Percentiles rank a stretch among this genome's conserved stretches.
phyloP scores from a whole-genome alignment of 2,797 vertebrate genomes.

The Chaetodon trifasciatus region DNA sequence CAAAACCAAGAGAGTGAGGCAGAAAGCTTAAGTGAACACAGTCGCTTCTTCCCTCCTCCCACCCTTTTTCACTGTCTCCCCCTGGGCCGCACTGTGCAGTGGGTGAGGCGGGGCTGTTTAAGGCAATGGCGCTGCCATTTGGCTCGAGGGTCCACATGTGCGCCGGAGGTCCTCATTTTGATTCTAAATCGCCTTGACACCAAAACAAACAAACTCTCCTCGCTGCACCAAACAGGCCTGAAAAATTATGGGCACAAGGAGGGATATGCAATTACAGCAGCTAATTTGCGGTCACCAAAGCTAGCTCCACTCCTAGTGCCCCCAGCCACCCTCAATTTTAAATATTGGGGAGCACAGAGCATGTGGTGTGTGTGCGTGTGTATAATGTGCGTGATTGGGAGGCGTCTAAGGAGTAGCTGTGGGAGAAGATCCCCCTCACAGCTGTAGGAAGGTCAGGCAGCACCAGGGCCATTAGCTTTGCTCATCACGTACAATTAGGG shows the following conservation, averaged over 20 bases:
- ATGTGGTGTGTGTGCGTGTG: slow-evolving; percentile 26
- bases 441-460: slow-evolving; percentile 82
- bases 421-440: slow-evolving; percentile 74
- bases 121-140: slow-evolving; percentile 76
- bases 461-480: slow-evolving; percentile 82
- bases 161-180: slow-evolving; percentile 83
- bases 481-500: slow-evolving; percentile 87
- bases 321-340: slow-evolving; percentile 67
- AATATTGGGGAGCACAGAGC: slow-evolving; percentile 64
- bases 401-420: slow-evolving; percentile 59
- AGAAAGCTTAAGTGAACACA: slow-evolving; percentile 50
- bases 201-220: slow-evolving; percentile 86
- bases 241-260: slow-evolving; percentile 78
- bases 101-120: slow-evolving; percentile 63
- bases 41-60: slow-evolving; percentile 22
- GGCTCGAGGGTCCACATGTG: slow-evolving; percentile 79
- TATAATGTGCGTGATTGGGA: slow-evolving; percentile 47
- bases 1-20: slow-evolving; percentile 52
- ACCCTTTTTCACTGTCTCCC: slow-evolving; percentile 34
- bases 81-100: slow-evolving; percentile 37
- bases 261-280: slow-evolving; percentile 84
- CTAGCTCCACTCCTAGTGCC: slow-evolving; percentile 64
- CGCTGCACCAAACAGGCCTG: slow-evolving; percentile 80
- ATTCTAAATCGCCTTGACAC: slow-evolving; percentile 86
- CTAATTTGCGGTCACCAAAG: slow-evolving; percentile 83